phyloP scores from a whole-genome alignment of 1,140 invertebrate species.

The Anastrepha obliqua region DNA sequence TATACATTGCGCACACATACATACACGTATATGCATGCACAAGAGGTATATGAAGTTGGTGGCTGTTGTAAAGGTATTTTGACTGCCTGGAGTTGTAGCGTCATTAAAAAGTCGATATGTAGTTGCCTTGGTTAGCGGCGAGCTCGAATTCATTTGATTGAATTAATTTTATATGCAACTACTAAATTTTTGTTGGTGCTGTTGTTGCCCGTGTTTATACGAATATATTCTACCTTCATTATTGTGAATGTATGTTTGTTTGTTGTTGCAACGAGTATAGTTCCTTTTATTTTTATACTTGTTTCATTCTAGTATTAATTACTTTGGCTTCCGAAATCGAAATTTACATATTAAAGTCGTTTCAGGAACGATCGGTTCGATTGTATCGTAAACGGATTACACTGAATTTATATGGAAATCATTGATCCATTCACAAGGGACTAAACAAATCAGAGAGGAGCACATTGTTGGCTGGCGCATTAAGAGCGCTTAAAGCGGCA shows the following conservation, averaged over 20 bases:
- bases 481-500: neutral
- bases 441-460: slow-evolving; percentile 36
- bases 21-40: neutral
- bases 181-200: slow-evolving; percentile 56
- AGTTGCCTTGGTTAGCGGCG: neutral
- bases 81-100: neutral
- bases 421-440: slow-evolving; percentile 5
- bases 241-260: neutral
- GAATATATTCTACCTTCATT: neutral
- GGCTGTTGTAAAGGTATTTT: neutral
- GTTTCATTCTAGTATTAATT: slow-evolving; percentile 69
- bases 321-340: slow-evolving; percentile 74
- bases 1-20: neutral
- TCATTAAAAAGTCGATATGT: neutral
- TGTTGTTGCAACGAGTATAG: neutral
- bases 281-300: slow-evolving; percentile 55
- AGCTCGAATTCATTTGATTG: slow-evolving; percentile 70
- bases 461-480: neutral
- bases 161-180: slow-evolving; percentile 73
- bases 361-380: slow-evolving; percentile 61
- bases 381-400: slow-evolving; percentile 69
- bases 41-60: neutral
- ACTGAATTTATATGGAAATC: slow-evolving; percentile 59
- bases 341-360: slow-evolving; percentile 74
- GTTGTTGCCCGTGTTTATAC: slow-evolving; percentile 7